Conservation (phyloP, 2,113 vertebrate species). For the Indri indri region DNA sequence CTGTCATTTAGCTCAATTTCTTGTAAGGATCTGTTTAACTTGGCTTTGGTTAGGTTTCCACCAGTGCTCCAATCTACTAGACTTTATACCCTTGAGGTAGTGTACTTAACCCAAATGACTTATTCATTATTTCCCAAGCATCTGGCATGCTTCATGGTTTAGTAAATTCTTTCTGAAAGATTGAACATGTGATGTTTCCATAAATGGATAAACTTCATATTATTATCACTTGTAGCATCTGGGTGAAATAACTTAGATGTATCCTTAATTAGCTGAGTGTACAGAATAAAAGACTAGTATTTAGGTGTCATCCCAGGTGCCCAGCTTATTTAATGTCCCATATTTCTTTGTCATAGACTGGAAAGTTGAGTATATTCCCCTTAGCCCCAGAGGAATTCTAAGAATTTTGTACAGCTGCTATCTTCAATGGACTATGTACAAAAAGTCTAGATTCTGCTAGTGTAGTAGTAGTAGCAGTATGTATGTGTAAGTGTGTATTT, state of each 20-base stretch:
- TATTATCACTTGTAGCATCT: background rate
- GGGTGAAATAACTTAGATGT: slow-evolving; percentile 31
- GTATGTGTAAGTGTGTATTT: background rate
- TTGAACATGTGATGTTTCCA: slow-evolving; percentile 19
- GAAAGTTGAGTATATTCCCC: background rate
- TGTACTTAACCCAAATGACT: background rate
- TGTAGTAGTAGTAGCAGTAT: background rate
- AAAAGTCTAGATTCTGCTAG: background rate
- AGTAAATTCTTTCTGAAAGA: background rate
- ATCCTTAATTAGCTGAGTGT: slow-evolving; percentile 5
- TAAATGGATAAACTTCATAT: slow-evolving; percentile 12
- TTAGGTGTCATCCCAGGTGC: background rate
- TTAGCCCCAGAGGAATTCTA: background rate
- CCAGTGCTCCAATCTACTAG: background rate
- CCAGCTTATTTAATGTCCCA: background rate
- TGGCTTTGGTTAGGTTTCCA: background rate
- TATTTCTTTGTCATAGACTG: background rate
- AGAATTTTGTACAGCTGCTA: background rate
- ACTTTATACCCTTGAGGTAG: background rate
- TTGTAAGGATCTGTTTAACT: slow-evolving; percentile 11
- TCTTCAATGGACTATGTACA: background rate
- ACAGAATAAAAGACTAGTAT: background rate
- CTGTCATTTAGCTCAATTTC: background rate
- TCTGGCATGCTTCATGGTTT: background rate
- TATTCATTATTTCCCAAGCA: background rate